Evolutionary conservation across 1,140 invertebrate species (phyloP).

Genomic region (Rhopalosiphum maidis): DNA sequence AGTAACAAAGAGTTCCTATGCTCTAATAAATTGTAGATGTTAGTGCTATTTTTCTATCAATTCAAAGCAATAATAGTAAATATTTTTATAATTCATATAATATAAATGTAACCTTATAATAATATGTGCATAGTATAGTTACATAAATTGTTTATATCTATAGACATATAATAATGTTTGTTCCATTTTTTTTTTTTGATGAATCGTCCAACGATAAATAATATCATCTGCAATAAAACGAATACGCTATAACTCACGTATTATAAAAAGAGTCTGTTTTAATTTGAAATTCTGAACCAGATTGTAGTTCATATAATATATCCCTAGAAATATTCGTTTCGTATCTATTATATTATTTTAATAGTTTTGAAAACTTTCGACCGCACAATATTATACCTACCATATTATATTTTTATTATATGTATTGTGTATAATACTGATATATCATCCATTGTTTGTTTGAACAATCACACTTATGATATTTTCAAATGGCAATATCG

Average conservation of each 20-base stretch:
- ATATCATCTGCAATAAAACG: neutral
- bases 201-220: conserved; percentile 16
- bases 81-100: neutral
- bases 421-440: neutral
- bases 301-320: neutral
- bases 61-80: conserved; percentile 23
- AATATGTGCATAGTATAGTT: conserved; percentile 28
- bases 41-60: neutral
- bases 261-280: neutral
- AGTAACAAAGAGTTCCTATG: neutral
- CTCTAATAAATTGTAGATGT: neutral
- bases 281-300: neutral
- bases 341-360: conserved; percentile 19
- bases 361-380: neutral
- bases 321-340: neutral
- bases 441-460: neutral
- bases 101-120: neutral
- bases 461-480: neutral
- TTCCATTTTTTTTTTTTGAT: neutral
- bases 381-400: neutral
- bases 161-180: neutral
- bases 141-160: neutral
- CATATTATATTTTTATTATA: neutral
- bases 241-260: neutral
- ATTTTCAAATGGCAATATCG: neutral